phyloP scores from a whole-genome alignment of 2,797 vertebrate species.

The Lutjanus argentimaculatus region DNA sequence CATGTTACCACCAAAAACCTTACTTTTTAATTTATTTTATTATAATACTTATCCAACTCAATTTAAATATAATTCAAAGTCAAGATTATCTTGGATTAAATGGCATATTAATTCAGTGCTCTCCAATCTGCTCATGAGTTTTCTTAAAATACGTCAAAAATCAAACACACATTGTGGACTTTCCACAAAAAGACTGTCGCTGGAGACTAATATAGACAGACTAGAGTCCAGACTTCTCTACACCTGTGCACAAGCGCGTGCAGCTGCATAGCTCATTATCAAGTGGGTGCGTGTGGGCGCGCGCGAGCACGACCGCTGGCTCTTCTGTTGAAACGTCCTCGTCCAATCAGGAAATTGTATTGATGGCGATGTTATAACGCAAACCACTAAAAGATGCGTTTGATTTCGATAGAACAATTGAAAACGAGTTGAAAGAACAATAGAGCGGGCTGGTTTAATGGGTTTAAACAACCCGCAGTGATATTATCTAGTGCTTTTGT shows the following conservation, averaged over 20 bases:
- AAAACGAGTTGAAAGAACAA: fast-evolving
- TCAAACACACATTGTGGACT: conserved; percentile 5
- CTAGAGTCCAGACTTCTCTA: conserved; percentile 15
- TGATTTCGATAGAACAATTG: not conserved
- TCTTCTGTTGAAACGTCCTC: not conserved
- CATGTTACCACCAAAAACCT: not conserved
- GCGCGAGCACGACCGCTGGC: conserved; percentile 4
- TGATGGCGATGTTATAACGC: not conserved
- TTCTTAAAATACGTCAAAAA: not conserved
- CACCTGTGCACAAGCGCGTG: conserved; percentile 59
- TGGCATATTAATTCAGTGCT: not conserved
- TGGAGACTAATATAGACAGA: conserved; percentile 29
- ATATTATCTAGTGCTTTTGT: not conserved
- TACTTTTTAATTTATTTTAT: not conserved
- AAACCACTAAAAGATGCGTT: not conserved
- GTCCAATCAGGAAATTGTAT: conserved; percentile 1
- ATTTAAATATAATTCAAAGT: not conserved
- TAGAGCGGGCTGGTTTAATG: not conserved
- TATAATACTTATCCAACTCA: not conserved
- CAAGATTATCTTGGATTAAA: not conserved
- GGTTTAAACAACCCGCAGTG: not conserved
- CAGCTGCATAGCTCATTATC: conserved; percentile 33
- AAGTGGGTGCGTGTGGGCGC: not conserved
- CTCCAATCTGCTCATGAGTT: not conserved
- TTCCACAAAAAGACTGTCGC: conserved; percentile 3